Evolutionary conservation across 2,797 vertebrate species (phyloP).

Genomic region (Labroides dimidiatus): DNA sequence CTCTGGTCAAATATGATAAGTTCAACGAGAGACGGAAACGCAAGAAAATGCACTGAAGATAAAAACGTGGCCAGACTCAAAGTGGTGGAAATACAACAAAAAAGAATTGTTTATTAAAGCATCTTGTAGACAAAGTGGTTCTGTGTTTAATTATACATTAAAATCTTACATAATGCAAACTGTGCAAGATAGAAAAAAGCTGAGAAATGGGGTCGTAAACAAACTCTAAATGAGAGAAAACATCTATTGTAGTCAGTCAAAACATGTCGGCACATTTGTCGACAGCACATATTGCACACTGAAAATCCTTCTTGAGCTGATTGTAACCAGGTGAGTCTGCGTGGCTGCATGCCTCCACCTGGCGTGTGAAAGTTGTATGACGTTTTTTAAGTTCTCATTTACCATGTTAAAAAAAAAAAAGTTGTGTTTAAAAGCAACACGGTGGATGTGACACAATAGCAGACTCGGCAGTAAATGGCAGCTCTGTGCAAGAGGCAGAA

Average conservation of each 20-base stretch:
- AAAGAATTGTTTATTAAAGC: slow-evolving; percentile 56
- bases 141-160: slow-evolving; percentile 27
- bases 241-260: slow-evolving; percentile 50
- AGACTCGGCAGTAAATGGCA: slow-evolving; percentile 40
- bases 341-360: neutral
- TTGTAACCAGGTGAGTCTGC: slow-evolving; percentile 32
- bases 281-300: slow-evolving; percentile 80
- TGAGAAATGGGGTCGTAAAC: slow-evolving; percentile 51
- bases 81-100: slow-evolving; percentile 24
- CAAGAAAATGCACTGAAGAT: slow-evolving; percentile 83
- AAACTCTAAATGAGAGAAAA: slow-evolving; percentile 53
- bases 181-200: slow-evolving; percentile 42
- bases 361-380: neutral
- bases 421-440: slow-evolving; percentile 13
- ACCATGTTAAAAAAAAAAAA: slow-evolving; percentile 5
- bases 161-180: slow-evolving; percentile 18
- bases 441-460: neutral
- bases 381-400: neutral
- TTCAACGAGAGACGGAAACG: slow-evolving; percentile 76
- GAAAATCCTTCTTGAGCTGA: slow-evolving; percentile 35
- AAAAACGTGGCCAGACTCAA: neutral
- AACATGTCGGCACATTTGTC: slow-evolving; percentile 78
- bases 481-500: slow-evolving; percentile 51
- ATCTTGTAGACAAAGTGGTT: slow-evolving; percentile 63
- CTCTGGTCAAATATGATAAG: slow-evolving; percentile 84